phyloP scores from a whole-genome alignment of 2,113 vertebrate species.

The Sminthopsis crassicaudata region DNA sequence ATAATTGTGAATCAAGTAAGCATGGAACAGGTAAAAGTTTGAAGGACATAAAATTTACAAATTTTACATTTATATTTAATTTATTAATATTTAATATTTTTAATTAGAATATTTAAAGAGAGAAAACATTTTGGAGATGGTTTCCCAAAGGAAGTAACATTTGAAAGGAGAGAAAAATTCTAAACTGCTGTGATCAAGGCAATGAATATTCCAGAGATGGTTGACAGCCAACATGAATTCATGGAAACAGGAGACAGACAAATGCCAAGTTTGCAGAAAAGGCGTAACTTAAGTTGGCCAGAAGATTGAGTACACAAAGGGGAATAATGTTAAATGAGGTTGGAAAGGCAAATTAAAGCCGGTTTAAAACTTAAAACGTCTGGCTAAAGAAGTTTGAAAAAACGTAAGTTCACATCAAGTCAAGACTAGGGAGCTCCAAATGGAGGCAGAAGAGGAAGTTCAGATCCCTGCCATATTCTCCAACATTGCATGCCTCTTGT shows the following conservation, averaged over 20 bases:
- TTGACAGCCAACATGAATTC: not conserved
- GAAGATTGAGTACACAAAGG: not conserved
- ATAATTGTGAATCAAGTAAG: not conserved
- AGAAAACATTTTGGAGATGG: not conserved
- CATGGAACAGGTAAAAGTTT: not conserved
- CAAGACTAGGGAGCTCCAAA: not conserved
- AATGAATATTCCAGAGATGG: not conserved
- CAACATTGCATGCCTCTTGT: not conserved
- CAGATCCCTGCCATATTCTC: not conserved
- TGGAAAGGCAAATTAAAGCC: not conserved
- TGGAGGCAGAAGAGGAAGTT: not conserved
- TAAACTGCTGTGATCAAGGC: not conserved
- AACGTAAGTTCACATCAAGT: not conserved
- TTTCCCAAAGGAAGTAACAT: not conserved
- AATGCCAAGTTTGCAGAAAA: not conserved
- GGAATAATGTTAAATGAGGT: not conserved
- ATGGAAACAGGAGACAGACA: not conserved
- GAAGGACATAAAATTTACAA: not conserved
- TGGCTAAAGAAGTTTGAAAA: not conserved
- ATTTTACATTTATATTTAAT: too few relatives aligned
- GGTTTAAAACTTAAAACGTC: not conserved
- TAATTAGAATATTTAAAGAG: not conserved
- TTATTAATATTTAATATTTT: too few relatives aligned
- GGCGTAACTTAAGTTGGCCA: not conserved
- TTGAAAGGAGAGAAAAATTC: not conserved